These are phyloP conservation scores for Drosophila mulleri DNA, from an alignment of 2,888 invertebrate genomes.

Conservation along the genomic window DNA sequence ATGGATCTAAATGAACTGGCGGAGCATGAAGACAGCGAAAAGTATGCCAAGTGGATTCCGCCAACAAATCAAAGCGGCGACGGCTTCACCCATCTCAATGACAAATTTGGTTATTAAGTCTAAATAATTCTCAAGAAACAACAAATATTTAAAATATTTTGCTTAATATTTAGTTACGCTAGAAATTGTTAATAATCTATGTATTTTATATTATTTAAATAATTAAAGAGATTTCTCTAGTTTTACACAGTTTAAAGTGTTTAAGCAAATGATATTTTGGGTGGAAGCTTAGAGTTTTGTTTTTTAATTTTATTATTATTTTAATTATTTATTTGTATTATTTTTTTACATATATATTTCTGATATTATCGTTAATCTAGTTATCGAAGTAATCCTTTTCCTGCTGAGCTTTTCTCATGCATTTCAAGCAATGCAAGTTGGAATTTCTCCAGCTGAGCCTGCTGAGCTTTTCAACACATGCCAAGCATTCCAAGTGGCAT, in stretches of 20 bases:
- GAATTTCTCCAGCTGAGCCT: background rate
- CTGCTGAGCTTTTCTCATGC: background rate
- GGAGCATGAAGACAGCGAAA: conserved; percentile 86
- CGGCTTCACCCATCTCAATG: conserved; percentile 91
- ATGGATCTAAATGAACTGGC: conserved; percentile 83
- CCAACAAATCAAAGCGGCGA: conserved; percentile 91
- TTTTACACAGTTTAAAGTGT: background rate
- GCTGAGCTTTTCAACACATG: conserved; percentile 41
- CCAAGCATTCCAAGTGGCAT: conserved; percentile 11
- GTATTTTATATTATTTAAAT: background rate
- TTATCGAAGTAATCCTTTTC: background rate
- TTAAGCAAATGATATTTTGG: too few species aligned
- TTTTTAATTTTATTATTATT: too few species aligned
- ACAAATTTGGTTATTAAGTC: conserved; percentile 90
- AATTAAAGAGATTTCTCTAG: background rate
- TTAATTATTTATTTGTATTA: background rate
- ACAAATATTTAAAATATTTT: background rate
- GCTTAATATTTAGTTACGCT: conserved; percentile 9
- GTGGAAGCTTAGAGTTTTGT: too few species aligned
- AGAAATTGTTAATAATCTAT: conserved; percentile 5
- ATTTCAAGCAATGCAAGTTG: background rate
- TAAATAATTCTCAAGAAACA: conserved; percentile 69
- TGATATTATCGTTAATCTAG: background rate
- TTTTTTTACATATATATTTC: background rate
- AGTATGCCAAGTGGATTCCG: conserved; percentile 92